phyloP scores from a whole-genome alignment of 2,888 invertebrate species.

The Halocaridina rubra region DNA sequence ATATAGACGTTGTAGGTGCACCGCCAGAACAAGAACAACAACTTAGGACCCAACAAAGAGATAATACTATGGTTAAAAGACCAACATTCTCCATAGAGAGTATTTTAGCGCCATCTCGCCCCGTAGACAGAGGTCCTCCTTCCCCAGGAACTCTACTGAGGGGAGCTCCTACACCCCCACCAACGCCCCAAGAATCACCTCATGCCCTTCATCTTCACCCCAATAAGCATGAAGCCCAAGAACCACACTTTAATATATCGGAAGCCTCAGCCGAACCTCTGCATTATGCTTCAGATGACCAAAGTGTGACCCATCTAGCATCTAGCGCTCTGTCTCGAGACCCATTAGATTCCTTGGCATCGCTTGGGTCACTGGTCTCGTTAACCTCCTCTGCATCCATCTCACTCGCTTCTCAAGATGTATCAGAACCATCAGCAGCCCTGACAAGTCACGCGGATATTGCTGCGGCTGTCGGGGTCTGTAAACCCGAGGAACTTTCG shows the following conservation, averaged over 20 bases:
- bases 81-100: conserved; percentile 58
- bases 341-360: conserved; percentile 14
- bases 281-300: not conserved
- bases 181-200: conserved; percentile 26
- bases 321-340: not conserved
- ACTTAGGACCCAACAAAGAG: not conserved
- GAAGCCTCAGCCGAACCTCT: conserved; percentile 15
- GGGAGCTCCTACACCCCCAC: conserved; percentile 55
- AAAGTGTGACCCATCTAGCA: not conserved
- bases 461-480: not conserved
- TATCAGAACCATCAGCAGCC: not conserved
- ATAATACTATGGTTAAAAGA: conserved; percentile 42
- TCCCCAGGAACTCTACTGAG: conserved; percentile 54
- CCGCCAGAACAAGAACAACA: not conserved
- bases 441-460: not conserved
- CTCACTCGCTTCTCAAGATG: not conserved
- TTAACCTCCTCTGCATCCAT: not conserved
- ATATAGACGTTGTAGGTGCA: conserved; percentile 60
- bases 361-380: not conserved
- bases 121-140: conserved; percentile 52
- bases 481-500: conserved; percentile 19
- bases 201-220: conserved; percentile 25
- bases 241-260: conserved; percentile 16
- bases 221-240: conserved; percentile 36
- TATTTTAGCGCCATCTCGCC: conserved; percentile 30